Evolutionary conservation across 2,113 vertebrate genomes (phyloP), one percentile per base, ranked within the genome.

Genomic region (Oostethus manadensis): DNA sequence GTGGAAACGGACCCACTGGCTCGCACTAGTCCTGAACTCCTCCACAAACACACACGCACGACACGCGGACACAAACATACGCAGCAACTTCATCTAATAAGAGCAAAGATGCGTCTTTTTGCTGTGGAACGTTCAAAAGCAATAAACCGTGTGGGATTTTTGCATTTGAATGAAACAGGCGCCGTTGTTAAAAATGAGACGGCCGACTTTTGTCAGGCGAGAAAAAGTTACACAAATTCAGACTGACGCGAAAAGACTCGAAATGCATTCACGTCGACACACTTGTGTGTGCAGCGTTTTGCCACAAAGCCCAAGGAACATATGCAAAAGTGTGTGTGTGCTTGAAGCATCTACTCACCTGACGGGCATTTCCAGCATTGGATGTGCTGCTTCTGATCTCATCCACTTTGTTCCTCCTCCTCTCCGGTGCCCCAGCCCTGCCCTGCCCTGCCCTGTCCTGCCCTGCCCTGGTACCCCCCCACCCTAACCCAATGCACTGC

Each of bases 311-410:
- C 42, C 66, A 64, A 16, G 21, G 0, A 22, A 46, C 40, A 26
- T 18, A 26, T 15, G 51, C 23, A 51, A 16, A 23, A 33, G 49
- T 26, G 56, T 56, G 48, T 21, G 54, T 51, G 78, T 81, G 76
- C 76, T 83, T 50, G 64, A 58, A 71, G 75, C 58, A 71, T 84
- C 66, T 42, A 87, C 90, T 90, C 79, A 92, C 90, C 90, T 91
- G 89, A 85, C 71, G 79, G 86, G 84, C 90, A 92, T 91, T 81
- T 91, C 86, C 86, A 87, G 78, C 58, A 56, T 69, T 77, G 76
- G 73, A 70, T 80, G 74, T 67, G 71, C 76, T 74, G 70, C 77
- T 72, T 80, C 66, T 66, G 77, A 73, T 73, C 70, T 72, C 66
- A 82, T 81, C 76, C 82, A 85, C 84, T 80, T 82, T 83, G 70